Evolutionary conservation across 2,113 vertebrate species (phyloP).

Genomic region (Picathartes gymnocephalus): DNA sequence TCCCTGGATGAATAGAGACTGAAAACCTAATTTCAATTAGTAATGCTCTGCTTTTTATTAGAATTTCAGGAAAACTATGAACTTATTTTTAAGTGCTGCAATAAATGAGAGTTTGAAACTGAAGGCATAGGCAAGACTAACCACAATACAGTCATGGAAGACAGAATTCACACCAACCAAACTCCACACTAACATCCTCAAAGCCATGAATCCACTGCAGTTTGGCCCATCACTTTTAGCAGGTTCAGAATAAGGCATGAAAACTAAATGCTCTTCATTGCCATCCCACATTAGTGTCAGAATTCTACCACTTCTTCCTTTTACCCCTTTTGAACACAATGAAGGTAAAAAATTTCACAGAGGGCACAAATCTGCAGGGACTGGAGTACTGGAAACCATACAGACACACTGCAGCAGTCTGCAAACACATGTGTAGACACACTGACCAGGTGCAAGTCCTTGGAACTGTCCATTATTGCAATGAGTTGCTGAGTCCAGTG

Average conservation of each 20-base stretch:
- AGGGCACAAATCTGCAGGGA: background rate
- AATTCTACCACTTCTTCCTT: background rate
- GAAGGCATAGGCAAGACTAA: background rate
- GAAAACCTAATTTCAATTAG: background rate
- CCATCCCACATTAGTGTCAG: background rate
- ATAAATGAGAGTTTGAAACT: background rate
- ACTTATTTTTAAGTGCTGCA: background rate
- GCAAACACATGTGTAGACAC: constrained; percentile 34
- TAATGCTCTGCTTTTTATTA: background rate
- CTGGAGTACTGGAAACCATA: background rate
- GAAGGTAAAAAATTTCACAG: background rate
- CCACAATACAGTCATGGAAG: background rate
- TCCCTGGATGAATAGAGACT: background rate
- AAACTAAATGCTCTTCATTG: background rate
- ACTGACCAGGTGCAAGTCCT: constrained; percentile 48
- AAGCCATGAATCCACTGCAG: background rate
- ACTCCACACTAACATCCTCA: background rate
- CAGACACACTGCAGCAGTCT: background rate
- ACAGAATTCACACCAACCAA: background rate
- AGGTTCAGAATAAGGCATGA: background rate
- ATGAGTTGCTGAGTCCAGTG: constrained; percentile 30
- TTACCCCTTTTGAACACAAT: background rate
- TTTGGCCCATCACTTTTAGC: background rate
- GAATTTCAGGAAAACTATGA: background rate
- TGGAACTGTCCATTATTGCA: constrained; percentile 54